These are phyloP conservation scores for Pedetes capensis DNA, from an alignment of 2,113 vertebrate species.

Conservation along the genomic window DNA sequence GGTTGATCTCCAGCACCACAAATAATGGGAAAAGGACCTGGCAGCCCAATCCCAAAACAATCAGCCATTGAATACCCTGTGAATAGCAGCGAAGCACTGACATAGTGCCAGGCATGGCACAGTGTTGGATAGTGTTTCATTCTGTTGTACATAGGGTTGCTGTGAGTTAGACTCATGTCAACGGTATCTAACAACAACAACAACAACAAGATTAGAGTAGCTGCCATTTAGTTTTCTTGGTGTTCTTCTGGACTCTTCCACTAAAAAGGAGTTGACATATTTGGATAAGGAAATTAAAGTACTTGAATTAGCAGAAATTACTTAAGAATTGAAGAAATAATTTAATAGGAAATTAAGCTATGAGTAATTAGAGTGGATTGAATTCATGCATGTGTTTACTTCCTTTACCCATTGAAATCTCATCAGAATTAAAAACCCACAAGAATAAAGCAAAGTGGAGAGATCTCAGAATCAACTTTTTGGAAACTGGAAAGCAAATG, in stretches of 20 bases:
- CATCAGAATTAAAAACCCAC: background rate
- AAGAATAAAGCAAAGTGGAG: background rate
- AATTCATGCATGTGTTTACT: background rate
- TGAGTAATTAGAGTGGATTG: background rate
- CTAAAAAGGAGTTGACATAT: background rate
- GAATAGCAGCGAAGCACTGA: no score
- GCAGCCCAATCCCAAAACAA: no score
- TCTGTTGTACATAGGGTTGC: no score
- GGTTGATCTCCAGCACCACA: no score
- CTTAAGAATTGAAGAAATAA: conserved; percentile 28
- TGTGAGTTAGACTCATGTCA: no score
- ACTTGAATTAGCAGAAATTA: conserved; percentile 48
- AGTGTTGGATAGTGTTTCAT: no score
- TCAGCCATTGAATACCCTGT: no score
- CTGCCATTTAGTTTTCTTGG: conserved; percentile 36
- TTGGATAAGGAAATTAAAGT: conserved; percentile 39
- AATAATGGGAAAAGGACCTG: no score
- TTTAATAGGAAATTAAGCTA: conserved; percentile 35
- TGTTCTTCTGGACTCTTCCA: conserved; percentile 6
- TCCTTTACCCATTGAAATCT: conserved; percentile 1
- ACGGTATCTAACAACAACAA: no score
- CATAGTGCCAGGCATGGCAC: no score
- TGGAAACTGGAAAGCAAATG: background rate
- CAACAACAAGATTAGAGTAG: background rate
- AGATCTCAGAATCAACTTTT: background rate